Evolutionary conservation across 2,113 vertebrate species (phyloP).

Genomic region (Cyprinodon tularosa): DNA sequence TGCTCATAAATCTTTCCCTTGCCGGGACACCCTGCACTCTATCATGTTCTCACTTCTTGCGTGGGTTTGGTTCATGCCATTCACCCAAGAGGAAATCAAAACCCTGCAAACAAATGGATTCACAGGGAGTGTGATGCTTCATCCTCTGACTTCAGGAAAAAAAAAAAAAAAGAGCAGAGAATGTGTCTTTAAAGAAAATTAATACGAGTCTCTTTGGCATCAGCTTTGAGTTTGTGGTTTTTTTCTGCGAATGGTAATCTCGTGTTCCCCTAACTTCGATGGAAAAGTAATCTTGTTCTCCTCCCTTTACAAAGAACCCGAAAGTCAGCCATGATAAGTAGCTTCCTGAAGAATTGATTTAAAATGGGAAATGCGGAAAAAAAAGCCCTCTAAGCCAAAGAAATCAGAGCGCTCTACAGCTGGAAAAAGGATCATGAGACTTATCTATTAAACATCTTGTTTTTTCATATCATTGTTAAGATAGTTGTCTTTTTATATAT

Average conservation of each 20-base stretch:
- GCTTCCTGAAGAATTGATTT: constrained; percentile 70
- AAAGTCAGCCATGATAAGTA: constrained; percentile 71
- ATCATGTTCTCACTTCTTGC: constrained; percentile 52
- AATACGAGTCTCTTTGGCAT: constrained; percentile 49
- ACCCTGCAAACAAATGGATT: constrained; percentile 12
- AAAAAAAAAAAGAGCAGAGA: not conserved
- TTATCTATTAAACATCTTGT: constrained; percentile 73
- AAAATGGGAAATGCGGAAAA: constrained; percentile 59
- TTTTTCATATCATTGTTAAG: constrained; percentile 58
- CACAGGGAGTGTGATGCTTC: not conserved
- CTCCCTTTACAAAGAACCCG: constrained; percentile 51
- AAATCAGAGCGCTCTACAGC: constrained; percentile 44
- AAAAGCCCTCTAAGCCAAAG: constrained; percentile 48
- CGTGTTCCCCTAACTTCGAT: constrained; percentile 50
- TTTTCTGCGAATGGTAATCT: constrained; percentile 51
- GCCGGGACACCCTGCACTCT: constrained; percentile 26
- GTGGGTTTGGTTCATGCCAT: constrained; percentile 15
- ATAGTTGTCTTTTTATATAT: constrained; percentile 42
- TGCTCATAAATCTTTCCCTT: constrained; percentile 49
- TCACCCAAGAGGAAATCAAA: constrained; percentile 33
- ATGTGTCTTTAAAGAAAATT: constrained; percentile 50
- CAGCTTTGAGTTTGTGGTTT: constrained; percentile 44
- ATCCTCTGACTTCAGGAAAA: constrained; percentile 22
- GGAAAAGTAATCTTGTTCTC: constrained; percentile 68
- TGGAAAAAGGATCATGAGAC: constrained; percentile 66